Evolutionary conservation across 1,140 invertebrate genomes (phyloP).

Genomic region (Venturia canescens): DNA sequence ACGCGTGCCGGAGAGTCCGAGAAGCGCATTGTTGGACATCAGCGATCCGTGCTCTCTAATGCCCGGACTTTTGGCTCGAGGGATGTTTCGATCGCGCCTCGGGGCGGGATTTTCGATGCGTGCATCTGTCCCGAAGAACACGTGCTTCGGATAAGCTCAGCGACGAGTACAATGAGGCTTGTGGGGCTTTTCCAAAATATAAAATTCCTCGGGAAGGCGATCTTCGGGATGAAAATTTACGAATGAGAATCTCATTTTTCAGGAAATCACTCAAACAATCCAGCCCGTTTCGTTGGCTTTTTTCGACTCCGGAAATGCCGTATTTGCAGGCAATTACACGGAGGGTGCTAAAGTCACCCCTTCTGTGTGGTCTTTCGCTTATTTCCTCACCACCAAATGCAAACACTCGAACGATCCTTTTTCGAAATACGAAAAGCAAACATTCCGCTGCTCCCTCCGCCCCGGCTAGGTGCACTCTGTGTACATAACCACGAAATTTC

Average conservation of each 20-base stretch:
- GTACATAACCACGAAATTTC: constrained; percentile 36
- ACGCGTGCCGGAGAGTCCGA: constrained; percentile 8
- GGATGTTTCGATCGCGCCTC: constrained; percentile 42
- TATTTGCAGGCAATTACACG: neutral
- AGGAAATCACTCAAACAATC: too few species aligned
- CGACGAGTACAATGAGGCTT: neutral
- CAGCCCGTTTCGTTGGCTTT: neutral
- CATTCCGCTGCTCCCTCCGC: constrained; percentile 13
- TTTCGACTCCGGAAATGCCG: neutral
- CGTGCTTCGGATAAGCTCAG: constrained; percentile 67
- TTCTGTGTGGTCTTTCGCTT: neutral
- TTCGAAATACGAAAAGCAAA: constrained; percentile 40
- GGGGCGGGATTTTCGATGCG: constrained; percentile 60
- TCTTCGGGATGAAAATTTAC: too few species aligned
- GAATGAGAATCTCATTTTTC: neutral
- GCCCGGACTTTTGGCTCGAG: neutral
- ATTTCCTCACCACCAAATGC: constrained; percentile 18
- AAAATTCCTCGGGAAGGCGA: neutral
- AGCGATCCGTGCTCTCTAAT: neutral
- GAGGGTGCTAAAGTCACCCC: constrained; percentile 49
- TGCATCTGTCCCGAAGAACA: constrained; percentile 65
- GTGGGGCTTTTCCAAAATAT: constrained; percentile 15
- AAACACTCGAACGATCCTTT: constrained; percentile 48
- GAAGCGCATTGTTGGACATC: neutral
- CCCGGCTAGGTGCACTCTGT: constrained; percentile 13